Evolutionary conservation across 2,797 vertebrate genomes (phyloP).

Genomic region (Glossophaga mutica): DNA sequence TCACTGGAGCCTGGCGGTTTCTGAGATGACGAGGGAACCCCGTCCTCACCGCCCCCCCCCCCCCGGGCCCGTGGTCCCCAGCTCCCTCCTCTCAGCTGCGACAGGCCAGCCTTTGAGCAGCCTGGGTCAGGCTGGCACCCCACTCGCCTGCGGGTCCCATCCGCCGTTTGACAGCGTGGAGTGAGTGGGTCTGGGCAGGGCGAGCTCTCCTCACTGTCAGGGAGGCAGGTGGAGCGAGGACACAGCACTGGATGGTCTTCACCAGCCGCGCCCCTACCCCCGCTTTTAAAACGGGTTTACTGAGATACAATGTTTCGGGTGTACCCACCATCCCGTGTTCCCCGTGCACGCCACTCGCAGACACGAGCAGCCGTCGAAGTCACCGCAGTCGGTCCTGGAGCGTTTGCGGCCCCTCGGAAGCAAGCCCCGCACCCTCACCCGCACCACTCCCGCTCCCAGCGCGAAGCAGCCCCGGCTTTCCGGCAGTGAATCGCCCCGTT

Average conservation of each 20-base stretch:
- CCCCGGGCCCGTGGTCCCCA: neutral
- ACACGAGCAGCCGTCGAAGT: neutral
- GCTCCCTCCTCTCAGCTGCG: neutral
- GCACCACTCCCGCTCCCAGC: neutral
- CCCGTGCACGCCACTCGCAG: too few relatives aligned
- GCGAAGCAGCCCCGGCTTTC: neutral
- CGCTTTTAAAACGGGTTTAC: neutral
- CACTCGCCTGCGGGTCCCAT: neutral
- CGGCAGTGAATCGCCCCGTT: neutral
- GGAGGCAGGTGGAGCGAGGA: neutral
- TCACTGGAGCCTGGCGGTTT: neutral
- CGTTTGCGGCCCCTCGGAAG: neutral
- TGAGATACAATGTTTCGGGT: neutral
- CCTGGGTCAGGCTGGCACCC: neutral
- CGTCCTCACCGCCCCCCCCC: too few relatives aligned
- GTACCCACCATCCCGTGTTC: too few relatives aligned
- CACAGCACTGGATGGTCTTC: neutral
- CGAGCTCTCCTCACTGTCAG: accelerated
- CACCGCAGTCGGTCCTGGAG: neutral
- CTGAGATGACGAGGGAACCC: neutral
- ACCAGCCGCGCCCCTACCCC: too few relatives aligned
- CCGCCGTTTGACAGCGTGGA: neutral
- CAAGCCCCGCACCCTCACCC: neutral
- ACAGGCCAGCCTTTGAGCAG: neutral
- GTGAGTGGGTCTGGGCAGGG: neutral